Percentiles rank a stretch among this genome's conserved stretches.
Conservation (phyloP, 1,140 invertebrate genomes). For the Heliconius nattereri region DNA sequence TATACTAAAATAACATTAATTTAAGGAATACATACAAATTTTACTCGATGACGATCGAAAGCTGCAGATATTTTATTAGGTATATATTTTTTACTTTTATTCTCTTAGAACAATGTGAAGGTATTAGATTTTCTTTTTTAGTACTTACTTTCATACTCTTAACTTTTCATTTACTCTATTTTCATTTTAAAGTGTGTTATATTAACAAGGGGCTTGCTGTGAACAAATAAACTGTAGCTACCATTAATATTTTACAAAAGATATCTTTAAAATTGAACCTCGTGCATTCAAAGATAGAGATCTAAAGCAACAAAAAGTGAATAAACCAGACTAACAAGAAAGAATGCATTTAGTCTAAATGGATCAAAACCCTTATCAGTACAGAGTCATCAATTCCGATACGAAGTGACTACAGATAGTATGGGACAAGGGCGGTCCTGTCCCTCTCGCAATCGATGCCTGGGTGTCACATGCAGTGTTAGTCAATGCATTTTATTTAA, state of each 20-base stretch:
- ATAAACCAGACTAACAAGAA: constrained; percentile 31
- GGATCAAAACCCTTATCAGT: constrained; percentile 36
- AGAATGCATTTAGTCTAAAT: constrained; percentile 40
- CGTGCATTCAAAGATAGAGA: constrained; percentile 23
- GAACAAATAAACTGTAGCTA: not conserved
- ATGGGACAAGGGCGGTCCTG: constrained; percentile 35
- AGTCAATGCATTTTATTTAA: not conserved
- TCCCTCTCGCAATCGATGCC: constrained; percentile 30
- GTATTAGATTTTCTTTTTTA: no score
- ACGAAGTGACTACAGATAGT: constrained; percentile 38
- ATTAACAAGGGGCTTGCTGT: not conserved
- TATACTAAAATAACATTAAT: no score
- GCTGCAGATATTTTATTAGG: no score
- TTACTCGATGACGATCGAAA: no score
- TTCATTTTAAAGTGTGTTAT: not conserved
- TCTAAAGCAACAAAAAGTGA: constrained; percentile 33
- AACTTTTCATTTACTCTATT: no score
- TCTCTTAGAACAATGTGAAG: no score
- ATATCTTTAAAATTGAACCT: constrained; percentile 23
- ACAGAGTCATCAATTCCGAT: constrained; percentile 33
- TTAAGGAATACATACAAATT: no score
- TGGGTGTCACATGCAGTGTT: constrained; percentile 19
- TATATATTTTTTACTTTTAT: no score
- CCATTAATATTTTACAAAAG: constrained; percentile 18
- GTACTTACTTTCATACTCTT: no score